phyloP scores from a whole-genome alignment of 2,888 invertebrate genomes.

The Helicoverpa assulta region DNA sequence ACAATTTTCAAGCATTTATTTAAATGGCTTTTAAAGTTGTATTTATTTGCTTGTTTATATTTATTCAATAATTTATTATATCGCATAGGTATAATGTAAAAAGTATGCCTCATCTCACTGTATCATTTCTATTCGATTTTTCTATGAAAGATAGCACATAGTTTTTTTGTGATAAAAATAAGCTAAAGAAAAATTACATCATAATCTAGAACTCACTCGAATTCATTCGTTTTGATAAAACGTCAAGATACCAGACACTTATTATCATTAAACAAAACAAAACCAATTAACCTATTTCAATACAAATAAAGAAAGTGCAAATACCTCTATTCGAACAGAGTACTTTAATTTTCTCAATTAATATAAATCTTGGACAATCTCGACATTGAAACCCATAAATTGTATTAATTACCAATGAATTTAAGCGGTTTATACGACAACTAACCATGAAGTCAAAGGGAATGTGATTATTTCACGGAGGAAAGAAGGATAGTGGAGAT shows the following conservation, averaged over 20 bases:
- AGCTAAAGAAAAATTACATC: too few species aligned
- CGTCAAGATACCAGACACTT: not conserved
- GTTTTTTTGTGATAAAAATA: too few species aligned
- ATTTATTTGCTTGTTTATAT: not conserved
- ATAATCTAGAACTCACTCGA: not conserved
- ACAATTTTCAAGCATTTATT: not conserved
- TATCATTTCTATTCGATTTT: too few species aligned
- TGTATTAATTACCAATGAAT: constrained; percentile 38
- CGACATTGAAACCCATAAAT: constrained; percentile 27
- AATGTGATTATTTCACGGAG: not conserved
- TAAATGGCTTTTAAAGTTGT: not conserved
- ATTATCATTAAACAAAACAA: not conserved
- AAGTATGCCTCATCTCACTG: too few species aligned
- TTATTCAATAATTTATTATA: not conserved
- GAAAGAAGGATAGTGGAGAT: too few species aligned
- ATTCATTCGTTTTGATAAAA: not conserved
- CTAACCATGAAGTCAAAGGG: constrained; percentile 9
- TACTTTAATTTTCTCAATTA: constrained; percentile 31
- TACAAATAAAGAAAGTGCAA: constrained; percentile 21
- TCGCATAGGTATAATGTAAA: too few species aligned
- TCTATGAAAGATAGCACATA: not conserved
- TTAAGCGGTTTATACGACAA: constrained; percentile 20
- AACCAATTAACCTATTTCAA: not conserved
- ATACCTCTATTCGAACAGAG: not conserved
- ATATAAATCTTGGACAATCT: constrained; percentile 29